Percentiles rank a stretch among this genome's conserved stretches.
These are phyloP conservation scores for Hetaerina americana DNA, from an alignment of 1,140 invertebrate genomes.

Conservation along the genomic window DNA sequence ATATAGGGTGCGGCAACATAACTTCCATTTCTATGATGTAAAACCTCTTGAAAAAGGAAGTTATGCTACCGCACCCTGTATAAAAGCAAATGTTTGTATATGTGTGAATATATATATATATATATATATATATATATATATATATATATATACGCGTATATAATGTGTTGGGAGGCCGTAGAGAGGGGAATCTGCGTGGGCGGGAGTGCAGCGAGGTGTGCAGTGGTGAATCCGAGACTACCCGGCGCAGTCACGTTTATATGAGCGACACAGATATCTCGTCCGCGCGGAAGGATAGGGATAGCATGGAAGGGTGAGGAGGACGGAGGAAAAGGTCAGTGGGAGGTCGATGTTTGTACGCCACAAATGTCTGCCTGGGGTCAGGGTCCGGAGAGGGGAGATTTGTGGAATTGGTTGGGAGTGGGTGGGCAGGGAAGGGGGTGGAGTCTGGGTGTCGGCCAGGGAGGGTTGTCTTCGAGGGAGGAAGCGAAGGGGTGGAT, in stretches of 20 bases:
- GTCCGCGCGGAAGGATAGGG: not conserved
- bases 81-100: too few species aligned
- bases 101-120: too few species aligned
- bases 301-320: too few species aligned
- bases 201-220: not conserved
- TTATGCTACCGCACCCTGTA: too few species aligned
- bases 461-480: not conserved
- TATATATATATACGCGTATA: too few species aligned
- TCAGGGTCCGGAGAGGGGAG: not conserved
- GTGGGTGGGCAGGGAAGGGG: not conserved
- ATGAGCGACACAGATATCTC: not conserved
- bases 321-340: not conserved
- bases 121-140: too few species aligned
- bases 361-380: not conserved
- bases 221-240: not conserved
- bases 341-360: not conserved
- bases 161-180: too few species aligned
- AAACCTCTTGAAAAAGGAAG: too few species aligned
- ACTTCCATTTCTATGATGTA: too few species aligned
- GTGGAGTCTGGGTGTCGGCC: not conserved
- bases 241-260: not conserved
- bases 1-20: too few species aligned
- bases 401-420: not conserved
- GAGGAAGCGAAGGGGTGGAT: too few species aligned
- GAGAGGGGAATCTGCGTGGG: too few species aligned